These are phyloP conservation scores for Hermaeophaga mercurialis DNA, from an alignment of 2,888 invertebrate species.

Conservation along the genomic window DNA sequence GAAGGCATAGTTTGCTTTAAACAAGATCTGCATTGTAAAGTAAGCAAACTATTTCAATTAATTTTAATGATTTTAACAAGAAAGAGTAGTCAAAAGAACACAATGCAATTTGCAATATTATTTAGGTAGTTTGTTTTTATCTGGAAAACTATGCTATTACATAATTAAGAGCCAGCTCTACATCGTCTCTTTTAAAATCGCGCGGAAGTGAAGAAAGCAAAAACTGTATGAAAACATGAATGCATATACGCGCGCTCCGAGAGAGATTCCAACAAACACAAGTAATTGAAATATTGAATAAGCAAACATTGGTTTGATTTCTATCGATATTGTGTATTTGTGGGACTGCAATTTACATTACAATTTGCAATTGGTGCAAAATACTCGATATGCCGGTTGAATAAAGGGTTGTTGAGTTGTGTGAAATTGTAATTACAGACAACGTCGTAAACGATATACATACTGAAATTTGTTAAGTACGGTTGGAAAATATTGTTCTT, in stretches of 20 bases:
- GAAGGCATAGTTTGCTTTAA: too few relatives aligned
- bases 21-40: too few relatives aligned
- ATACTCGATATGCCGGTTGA: slow-evolving; percentile 40
- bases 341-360: slow-evolving; percentile 29
- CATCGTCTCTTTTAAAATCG: not conserved
- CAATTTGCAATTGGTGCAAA: slow-evolving; percentile 48
- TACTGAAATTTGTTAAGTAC: too few relatives aligned
- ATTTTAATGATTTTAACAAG: too few relatives aligned
- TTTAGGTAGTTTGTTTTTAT: too few relatives aligned
- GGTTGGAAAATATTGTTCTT: too few relatives aligned
- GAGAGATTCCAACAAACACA: slow-evolving; percentile 22
- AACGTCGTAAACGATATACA: not conserved
- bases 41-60: too few relatives aligned
- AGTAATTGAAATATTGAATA: slow-evolving; percentile 35
- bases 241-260: not conserved
- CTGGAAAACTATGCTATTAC: too few relatives aligned
- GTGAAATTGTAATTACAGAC: not conserved
- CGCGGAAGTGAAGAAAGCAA: slow-evolving; percentile 2
- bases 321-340: slow-evolving; percentile 35
- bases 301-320: slow-evolving; percentile 36
- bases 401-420: slow-evolving; percentile 2
- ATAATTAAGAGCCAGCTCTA: too few relatives aligned
- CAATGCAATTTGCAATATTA: too few relatives aligned
- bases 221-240: slow-evolving; percentile 25
- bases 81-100: too few relatives aligned